phyloP scores from a whole-genome alignment of 2,888 invertebrate genomes.

The Andrena marginata region DNA sequence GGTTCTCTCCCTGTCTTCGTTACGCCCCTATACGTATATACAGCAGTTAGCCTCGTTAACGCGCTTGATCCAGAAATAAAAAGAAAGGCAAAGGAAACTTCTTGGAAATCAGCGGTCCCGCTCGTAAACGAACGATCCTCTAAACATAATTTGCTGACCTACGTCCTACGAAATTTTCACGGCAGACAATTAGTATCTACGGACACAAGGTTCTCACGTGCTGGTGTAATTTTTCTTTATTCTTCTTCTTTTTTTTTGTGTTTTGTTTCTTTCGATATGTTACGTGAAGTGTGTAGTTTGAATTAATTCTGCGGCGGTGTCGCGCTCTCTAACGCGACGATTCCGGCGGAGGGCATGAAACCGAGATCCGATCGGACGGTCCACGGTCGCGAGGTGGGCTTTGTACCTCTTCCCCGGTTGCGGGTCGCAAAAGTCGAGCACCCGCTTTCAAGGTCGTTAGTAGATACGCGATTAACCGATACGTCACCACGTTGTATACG shows the following conservation, averaged over 20 bases:
- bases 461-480: slow-evolving; percentile 52
- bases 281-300: slow-evolving; percentile 67
- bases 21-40: slow-evolving; percentile 31
- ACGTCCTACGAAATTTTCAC: slow-evolving; percentile 55
- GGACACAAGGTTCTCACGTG: slow-evolving; percentile 54
- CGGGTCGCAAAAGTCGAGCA: neutral
- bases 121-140: slow-evolving; percentile 26
- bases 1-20: slow-evolving; percentile 41
- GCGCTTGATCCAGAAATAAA: slow-evolving; percentile 54
- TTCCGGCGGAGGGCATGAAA: slow-evolving; percentile 69
- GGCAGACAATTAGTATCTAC: slow-evolving; percentile 62
- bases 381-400: neutral
- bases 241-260: neutral
- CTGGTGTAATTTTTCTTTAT: neutral
- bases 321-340: slow-evolving; percentile 30
- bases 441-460: slow-evolving; percentile 24
- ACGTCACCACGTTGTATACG: slow-evolving; percentile 41
- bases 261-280: slow-evolving; percentile 66
- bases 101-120: slow-evolving; percentile 45
- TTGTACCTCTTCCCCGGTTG: neutral
- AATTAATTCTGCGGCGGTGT: slow-evolving; percentile 51
- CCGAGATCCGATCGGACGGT: slow-evolving; percentile 56
- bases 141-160: slow-evolving; percentile 52
- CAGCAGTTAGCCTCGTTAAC: slow-evolving; percentile 36
- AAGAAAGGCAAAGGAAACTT: slow-evolving; percentile 47